Conservation (phyloP, 2,113 vertebrate genomes). For the Saguinus midas region DNA sequence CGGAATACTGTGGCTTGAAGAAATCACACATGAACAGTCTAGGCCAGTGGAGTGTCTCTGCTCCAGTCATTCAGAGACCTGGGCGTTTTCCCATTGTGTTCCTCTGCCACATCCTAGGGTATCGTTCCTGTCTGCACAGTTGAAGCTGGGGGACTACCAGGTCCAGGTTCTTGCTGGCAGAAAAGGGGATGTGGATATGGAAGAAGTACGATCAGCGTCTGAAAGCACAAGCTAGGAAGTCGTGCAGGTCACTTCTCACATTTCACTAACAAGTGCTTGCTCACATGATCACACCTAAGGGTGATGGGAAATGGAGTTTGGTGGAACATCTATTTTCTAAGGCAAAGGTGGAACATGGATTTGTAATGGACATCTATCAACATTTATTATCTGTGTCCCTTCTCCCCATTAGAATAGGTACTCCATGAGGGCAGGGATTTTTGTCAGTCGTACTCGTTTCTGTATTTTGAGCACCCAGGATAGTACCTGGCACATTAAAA, state of each 20-base stretch:
- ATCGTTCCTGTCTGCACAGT: background rate
- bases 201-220: background rate
- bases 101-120: background rate
- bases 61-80: background rate
- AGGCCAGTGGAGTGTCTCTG: background rate
- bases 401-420: background rate
- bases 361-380: background rate
- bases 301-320: background rate
- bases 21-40: background rate
- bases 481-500: background rate
- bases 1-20: background rate
- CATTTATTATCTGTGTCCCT: background rate
- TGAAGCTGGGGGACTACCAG: background rate
- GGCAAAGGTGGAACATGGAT: background rate
- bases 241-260: background rate
- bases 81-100: background rate
- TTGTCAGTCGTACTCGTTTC: background rate
- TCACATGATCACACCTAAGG: background rate
- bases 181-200: background rate
- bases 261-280: background rate
- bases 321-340: background rate
- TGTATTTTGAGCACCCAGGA: background rate
- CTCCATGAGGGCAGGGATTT: background rate
- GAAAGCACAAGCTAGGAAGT: background rate
- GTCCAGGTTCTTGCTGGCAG: background rate